These are phyloP conservation scores for Perca fluviatilis DNA, from an alignment of 2,113 vertebrate species.

Conservation along the genomic window DNA sequence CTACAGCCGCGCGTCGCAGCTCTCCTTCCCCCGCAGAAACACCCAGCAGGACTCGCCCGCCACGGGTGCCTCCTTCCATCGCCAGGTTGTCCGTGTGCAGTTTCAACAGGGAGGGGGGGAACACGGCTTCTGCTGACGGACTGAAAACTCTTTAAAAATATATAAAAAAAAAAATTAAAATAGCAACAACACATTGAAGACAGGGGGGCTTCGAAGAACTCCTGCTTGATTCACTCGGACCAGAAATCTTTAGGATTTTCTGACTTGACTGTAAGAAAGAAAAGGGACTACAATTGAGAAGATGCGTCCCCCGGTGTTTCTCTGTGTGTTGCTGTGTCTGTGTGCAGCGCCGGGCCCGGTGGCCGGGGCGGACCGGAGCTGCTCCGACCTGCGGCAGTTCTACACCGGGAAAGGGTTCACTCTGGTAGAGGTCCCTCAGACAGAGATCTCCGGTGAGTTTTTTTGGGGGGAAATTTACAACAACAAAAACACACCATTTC, in stretches of 20 bases:
- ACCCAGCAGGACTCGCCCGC: conserved; percentile 18
- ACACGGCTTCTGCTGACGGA: not conserved
- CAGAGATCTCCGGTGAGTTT: conserved; percentile 93
- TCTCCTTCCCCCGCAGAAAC: conserved; percentile 45
- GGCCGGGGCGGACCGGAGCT: conserved; percentile 90
- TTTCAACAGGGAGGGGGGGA: conserved; percentile 21
- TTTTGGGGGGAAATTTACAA: not conserved
- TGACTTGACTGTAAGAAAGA: not conserved
- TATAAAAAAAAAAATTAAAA: not conserved
- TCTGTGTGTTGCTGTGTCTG: conserved; percentile 76
- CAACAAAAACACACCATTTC: not conserved
- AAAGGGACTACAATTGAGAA: conserved; percentile 48
- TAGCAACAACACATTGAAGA: not conserved
- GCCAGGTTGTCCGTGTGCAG: conserved; percentile 12
- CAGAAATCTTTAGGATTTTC: conserved; percentile 13
- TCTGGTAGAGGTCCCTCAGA: conserved; percentile 90
- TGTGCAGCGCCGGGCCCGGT: conserved; percentile 82
- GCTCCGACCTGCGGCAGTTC: conserved; percentile 92
- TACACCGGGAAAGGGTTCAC: conserved; percentile 96
- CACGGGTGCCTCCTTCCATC: conserved; percentile 12
- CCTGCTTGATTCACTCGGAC: not conserved
- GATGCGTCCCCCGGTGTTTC: conserved; percentile 86
- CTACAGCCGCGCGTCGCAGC: conserved; percentile 60
- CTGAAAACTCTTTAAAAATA: conserved; percentile 21
- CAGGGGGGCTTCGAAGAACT: conserved; percentile 4